Conservation (phyloP, 2,888 invertebrate species). For the Drosophila siamana region DNA sequence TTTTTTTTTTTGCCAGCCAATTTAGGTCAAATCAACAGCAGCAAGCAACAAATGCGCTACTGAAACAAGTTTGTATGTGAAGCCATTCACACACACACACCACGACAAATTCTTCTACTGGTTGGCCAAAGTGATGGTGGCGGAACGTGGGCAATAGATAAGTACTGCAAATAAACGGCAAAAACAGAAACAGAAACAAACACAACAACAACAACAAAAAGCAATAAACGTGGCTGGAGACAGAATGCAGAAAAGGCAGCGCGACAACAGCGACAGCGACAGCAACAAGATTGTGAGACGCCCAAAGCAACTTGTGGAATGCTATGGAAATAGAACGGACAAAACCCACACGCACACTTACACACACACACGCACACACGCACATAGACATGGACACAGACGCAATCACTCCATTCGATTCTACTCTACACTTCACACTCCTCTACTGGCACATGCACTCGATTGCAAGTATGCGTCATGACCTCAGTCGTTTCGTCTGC, state of each 20-base stretch:
- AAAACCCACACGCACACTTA: constrained; percentile 1
- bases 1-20: constrained; percentile 44
- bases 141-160: constrained; percentile 47
- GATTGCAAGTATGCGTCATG: constrained; percentile 36
- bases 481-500: neutral
- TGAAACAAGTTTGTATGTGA: constrained; percentile 38
- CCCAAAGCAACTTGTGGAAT: constrained; percentile 68
- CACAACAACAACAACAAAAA: neutral
- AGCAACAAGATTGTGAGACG: constrained; percentile 14
- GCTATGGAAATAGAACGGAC: constrained; percentile 55
- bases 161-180: constrained; percentile 42
- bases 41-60: constrained; percentile 24
- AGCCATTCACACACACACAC: neutral
- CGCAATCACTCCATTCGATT: constrained; percentile 1
- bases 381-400: constrained; percentile 13
- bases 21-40: constrained; percentile 62
- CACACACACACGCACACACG: constrained; percentile 12
- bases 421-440: neutral
- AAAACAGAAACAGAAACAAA: constrained; percentile 16
- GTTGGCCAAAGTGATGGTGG: neutral
- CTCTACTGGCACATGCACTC: constrained; percentile 12
- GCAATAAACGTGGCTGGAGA: neutral
- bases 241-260: constrained; percentile 6
- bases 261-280: constrained; percentile 8
- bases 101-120: constrained; percentile 21